These are phyloP conservation scores for Triops cancriformis DNA, from an alignment of 1,140 invertebrate genomes.

Conservation along the genomic window DNA sequence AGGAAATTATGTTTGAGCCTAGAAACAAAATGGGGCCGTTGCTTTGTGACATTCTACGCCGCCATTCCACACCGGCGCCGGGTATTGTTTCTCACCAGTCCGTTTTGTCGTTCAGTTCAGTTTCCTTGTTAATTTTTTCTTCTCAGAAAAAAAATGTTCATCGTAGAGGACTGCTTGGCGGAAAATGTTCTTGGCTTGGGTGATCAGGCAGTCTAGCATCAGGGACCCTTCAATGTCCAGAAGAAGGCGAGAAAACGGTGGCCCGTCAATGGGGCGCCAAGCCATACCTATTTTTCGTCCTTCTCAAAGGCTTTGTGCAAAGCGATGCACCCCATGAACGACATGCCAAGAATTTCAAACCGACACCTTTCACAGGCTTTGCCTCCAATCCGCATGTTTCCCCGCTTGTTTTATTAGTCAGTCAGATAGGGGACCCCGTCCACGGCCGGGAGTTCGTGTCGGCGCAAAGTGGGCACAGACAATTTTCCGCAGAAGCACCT, in stretches of 20 bases:
- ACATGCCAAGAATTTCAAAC: constrained; percentile 5
- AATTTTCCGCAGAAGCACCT: constrained; percentile 13
- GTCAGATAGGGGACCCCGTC: neutral
- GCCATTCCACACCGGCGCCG: constrained; percentile 2
- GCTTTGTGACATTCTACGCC: neutral
- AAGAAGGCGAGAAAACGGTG: constrained; percentile 8
- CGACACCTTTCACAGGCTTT: constrained; percentile 4
- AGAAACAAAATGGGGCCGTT: neutral
- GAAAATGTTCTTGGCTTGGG: constrained; percentile 1
- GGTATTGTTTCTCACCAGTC: neutral
- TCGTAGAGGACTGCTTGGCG: neutral
- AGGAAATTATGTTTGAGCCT: neutral
- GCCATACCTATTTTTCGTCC: constrained; percentile 5
- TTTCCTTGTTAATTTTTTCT: neutral
- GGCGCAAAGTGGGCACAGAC: neutral
- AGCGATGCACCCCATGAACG: neutral
- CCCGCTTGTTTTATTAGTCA: constrained; percentile 10
- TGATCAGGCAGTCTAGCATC: constrained; percentile 7
- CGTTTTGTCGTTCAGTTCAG: neutral
- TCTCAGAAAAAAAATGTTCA: neutral
- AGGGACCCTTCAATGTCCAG: neutral
- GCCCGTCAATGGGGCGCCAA: constrained; percentile 11
- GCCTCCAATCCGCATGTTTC: constrained; percentile 7
- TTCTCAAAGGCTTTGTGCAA: neutral
- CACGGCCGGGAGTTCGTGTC: neutral